Percentiles rank a stretch among this genome's conserved stretches.
Conservation (phyloP, 1,140 invertebrate species). For the Sitophilus oryzae region DNA sequence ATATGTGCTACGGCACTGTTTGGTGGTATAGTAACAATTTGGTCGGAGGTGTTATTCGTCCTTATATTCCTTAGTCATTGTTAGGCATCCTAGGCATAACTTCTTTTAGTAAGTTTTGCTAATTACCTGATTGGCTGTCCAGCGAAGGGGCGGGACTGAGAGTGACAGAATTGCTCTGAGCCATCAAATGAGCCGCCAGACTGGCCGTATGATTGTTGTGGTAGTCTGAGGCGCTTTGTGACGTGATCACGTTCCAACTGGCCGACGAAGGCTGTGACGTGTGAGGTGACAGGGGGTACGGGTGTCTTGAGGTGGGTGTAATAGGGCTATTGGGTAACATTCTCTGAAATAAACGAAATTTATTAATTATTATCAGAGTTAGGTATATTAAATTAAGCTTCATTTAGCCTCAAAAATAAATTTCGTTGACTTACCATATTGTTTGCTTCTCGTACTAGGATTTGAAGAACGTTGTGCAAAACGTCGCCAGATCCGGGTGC, state of each 20-base stretch:
- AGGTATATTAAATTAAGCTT: background rate
- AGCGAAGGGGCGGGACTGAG: conserved; percentile 83
- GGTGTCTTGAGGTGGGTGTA: conserved; percentile 73
- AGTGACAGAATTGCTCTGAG: conserved; percentile 73
- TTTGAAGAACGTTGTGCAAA: conserved; percentile 85
- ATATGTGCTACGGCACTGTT: too few relatives aligned
- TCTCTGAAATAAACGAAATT: conserved; percentile 45
- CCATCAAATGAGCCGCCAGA: conserved; percentile 61
- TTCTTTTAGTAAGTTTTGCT: too few relatives aligned
- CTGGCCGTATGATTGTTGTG: conserved; percentile 53
- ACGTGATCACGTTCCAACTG: conserved; percentile 61
- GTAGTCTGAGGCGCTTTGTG: conserved; percentile 58
- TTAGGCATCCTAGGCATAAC: too few relatives aligned
- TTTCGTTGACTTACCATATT: conserved; percentile 44
- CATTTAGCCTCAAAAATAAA: background rate
- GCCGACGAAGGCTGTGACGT: conserved; percentile 67
- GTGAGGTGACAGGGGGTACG: conserved; percentile 67
- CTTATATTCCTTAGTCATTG: too few relatives aligned
- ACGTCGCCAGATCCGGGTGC: conserved; percentile 89
- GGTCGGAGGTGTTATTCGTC: too few relatives aligned
- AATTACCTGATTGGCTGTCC: conserved; percentile 67
- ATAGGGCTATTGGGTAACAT: conserved; percentile 77
- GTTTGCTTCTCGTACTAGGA: conserved; percentile 75
- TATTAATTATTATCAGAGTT: too few relatives aligned
- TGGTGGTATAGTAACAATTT: too few relatives aligned